Base-by-base conservation (phyloP, 1,140 invertebrate species). In the Octopus bimaculoides region DNA sequence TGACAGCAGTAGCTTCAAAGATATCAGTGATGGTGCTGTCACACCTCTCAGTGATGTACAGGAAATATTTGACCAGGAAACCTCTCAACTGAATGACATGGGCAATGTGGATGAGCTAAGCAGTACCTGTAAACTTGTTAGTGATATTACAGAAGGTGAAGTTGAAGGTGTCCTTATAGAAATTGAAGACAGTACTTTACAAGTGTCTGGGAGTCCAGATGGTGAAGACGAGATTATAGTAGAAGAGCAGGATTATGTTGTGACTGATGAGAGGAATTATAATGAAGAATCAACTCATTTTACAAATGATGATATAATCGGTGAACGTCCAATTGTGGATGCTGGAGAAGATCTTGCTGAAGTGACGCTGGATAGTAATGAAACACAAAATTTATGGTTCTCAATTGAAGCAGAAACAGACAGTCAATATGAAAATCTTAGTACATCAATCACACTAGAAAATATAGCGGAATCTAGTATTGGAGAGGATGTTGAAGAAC, bases 261-360 rank as follows among this genome's bases (percentile, higher is more conserved):
- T 17, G 8, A n/a, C 66, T 3, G 66, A 71, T n/a, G 66, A 71
- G 66, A 71, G 66, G 66, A 71, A 71, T 14, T 71, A 71, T 20
- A 71, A 20, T 14, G 66, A 71, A 6, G 26, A 20, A n/a, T n/a
- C 17, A 6, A 71, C 17, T 14, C 17, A 20, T 71, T 71, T 71
- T 14, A 20, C 26, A 9, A 71, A 20, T 20, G 66, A 71, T 17
- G 26, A n/a, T 14, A 71, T 71, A 14, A 71, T 71, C 17, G 66
- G 66, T n/a, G 66, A 71, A 71, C 66, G 66, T 71, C 66, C 66
- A 5, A 71, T 71, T 71, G 66, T 71, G 66, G 66, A 71, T 71
- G 66, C 66, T 17, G 66, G 66, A n/a, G 66, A 71, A 71, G 66
- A 71, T 71, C 66, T 71, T 71, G 66, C 66, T 14, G 66, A 71